Evolutionary conservation across 1,140 invertebrate species (phyloP), one percentile per base, ranked within the genome.

Genomic region (Amyelois transitella): DNA sequence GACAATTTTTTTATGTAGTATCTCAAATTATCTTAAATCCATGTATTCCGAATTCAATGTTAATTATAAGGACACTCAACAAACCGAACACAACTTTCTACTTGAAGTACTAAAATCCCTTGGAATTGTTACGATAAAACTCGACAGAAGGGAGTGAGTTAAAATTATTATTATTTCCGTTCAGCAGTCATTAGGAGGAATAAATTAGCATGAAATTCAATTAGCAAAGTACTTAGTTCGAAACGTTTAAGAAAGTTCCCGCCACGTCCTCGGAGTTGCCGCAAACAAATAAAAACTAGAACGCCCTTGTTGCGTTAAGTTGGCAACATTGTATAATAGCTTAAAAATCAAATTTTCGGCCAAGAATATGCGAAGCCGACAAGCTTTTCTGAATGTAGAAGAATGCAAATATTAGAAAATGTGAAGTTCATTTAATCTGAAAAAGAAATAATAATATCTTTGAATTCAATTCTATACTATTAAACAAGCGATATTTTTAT

Each of bases 161-260:
- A 45, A 18, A n/a, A 6, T 52, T 43, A 57, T 54, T 64, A 45
- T 64, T 53, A 58, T 50, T 56, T 28, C 53, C 32, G 53, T 58
- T 55, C 59, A 49, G 59, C 19, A 69, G 53, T 64, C 57, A 62
- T 69, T 69, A 66, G 58, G 43, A 14, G 47, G 60, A 61, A 66
- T 66, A 60, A 62, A 69, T 72, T 72, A 59, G 55, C 66, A 66
- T 69, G 59, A 60, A 69, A 58, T 64, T 65, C 55, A 62, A 68
- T 69, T 69, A 66, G 53, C 45, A 51, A 21, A 22, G 58, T 62
- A 58, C 57, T 72, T 64, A 62, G 60, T 60, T 50, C 43, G 58
- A 52, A 57, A 64, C 59, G 55, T 54, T 45, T 60, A 55, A 58
- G 60, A 48, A 65, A 67, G 55, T 62, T 59, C 7, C 22, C 10